Evolutionary conservation across 2,888 invertebrate genomes (phyloP), one percentile per base, ranked within the genome.

Genomic region (Deilephila porcellus): DNA sequence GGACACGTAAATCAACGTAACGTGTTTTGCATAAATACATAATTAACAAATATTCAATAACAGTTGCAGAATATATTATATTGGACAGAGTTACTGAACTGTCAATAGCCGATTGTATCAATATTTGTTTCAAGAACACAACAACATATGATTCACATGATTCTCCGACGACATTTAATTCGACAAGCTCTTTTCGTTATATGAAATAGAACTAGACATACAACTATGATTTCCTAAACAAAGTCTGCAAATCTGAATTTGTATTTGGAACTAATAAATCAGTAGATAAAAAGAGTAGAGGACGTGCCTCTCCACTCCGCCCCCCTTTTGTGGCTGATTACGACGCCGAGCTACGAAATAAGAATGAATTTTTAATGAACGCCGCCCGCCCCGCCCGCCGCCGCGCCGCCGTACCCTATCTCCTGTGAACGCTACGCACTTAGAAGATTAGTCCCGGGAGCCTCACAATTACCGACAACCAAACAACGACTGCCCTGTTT

Each of bases 321-420:
- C 77, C 78, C 83, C 88, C 89, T 85, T 85, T 83, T 89, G 89
- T 87, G 93, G 91, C 91, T 92, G 92, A 93, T 93, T 93, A 92
- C 91, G 85, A 82, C 80, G 80, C 83, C 78, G 84, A 84, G 90
- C 90, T 88, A 88, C 91, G 89, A 93, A 94, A 92, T 92, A 93
- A 93, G 94, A 94, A 94, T 94, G 93, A 94, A 94, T 93, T 94
- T 94, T 94, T 94, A 94, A 94, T 94, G 93, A 94, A 88, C 84
- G 83, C 85, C 84, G 79, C 82, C 79, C 79, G 74, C 74, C 67
- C 45, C 59, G 73, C 75, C 76, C 79, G 79, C 82, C 76, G 77
- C 75, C 80, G 78, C 76, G 77, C 75, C 80, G 78, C 81, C 75
- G 79, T 81, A 81, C 82, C 78, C 82, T 75, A 77, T 81, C 83